These are phyloP conservation scores for Cryptus armator DNA, from an alignment of 2,888 invertebrate species.

Conservation along the genomic window DNA sequence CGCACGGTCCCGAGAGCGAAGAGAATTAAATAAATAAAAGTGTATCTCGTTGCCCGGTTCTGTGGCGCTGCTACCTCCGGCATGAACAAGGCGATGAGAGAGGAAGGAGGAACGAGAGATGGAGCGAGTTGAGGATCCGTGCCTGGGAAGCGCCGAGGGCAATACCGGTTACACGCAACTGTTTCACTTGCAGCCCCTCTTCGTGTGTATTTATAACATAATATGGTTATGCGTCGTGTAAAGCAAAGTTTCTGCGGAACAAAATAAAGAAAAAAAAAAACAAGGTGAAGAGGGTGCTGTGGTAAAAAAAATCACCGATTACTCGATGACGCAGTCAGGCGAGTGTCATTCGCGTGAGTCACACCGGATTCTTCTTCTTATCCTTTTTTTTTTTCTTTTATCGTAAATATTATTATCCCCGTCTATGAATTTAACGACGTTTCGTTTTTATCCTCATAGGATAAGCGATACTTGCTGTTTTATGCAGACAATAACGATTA, in stretches of 20 bases:
- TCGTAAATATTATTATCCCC: conserved; percentile 5
- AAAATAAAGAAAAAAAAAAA: not conserved
- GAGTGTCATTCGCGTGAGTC: conserved; percentile 44
- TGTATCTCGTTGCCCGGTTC: conserved; percentile 68
- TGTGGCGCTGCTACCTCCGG: conserved; percentile 34
- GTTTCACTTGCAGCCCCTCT: conserved; percentile 61
- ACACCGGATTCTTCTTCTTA: conserved; percentile 31
- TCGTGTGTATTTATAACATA: conserved; percentile 53
- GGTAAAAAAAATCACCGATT: not conserved
- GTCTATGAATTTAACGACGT: conserved; percentile 20
- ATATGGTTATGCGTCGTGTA: conserved; percentile 20
- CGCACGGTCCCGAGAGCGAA: conserved; percentile 57
- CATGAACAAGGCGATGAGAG: conserved; percentile 2
- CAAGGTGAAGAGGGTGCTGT: conserved; percentile 32
- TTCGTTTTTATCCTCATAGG: conserved; percentile 19
- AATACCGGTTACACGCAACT: conserved; percentile 75
- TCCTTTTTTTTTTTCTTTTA: not conserved
- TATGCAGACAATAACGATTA: not conserved
- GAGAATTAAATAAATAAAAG: conserved; percentile 74
- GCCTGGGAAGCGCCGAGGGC: conserved; percentile 73
- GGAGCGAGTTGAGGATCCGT: conserved; percentile 22
- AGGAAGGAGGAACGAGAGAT: conserved; percentile 28
- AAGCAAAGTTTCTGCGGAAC: conserved; percentile 2
- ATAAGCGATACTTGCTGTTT: not conserved
- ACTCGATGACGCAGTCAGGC: conserved; percentile 24